phyloP scores from a whole-genome alignment of 2,113 vertebrate species.

The Mionectes macconnelli region DNA sequence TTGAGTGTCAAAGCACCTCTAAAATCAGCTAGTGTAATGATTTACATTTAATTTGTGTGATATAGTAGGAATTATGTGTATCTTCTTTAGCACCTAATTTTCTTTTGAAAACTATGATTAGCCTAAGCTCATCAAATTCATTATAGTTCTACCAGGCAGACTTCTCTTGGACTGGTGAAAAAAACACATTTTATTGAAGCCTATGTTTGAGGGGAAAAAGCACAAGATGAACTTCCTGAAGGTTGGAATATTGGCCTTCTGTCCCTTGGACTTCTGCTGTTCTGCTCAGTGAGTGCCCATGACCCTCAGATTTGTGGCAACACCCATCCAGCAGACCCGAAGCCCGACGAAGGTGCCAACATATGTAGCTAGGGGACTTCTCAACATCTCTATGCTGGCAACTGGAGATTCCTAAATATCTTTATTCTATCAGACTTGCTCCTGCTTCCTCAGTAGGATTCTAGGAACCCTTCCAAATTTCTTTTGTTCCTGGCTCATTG shows the following conservation, averaged over 20 bases:
- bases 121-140: neutral
- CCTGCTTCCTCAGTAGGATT: neutral
- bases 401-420: neutral
- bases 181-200: neutral
- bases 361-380: neutral
- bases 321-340: neutral
- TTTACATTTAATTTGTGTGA: neutral
- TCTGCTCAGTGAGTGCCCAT: neutral
- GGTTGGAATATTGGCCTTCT: neutral
- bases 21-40: neutral
- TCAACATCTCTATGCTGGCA: fast-evolving
- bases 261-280: neutral
- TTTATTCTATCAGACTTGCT: neutral
- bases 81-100: neutral
- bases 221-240: neutral
- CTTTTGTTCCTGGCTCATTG: neutral
- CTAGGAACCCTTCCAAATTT: neutral
- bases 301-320: neutral
- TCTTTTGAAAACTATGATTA: neutral
- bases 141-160: neutral
- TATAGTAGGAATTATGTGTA: neutral
- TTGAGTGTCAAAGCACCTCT: neutral
- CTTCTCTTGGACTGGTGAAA: neutral
- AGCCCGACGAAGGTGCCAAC: neutral
- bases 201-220: neutral